Base-by-base conservation (phyloP, 2,113 vertebrate species). In the Melierax canorus region DNA sequence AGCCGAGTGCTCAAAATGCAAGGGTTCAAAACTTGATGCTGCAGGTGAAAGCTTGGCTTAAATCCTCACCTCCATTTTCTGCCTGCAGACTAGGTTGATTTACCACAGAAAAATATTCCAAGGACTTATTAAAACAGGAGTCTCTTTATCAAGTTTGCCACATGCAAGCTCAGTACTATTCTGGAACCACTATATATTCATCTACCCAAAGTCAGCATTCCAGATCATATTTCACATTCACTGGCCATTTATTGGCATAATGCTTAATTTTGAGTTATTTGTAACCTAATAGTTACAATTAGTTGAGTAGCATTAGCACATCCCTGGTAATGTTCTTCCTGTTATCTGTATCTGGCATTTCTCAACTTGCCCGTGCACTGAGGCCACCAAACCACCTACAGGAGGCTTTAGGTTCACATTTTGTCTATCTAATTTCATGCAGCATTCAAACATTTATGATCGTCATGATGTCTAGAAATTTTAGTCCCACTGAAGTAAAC, bases 311-410 rank as follows among this genome's bases (percentile, higher is more conserved):
- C 63, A n/a, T 30, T 30, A 56, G 14, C 43, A 36, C 38, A 7
- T 10, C 9, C 48, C 59, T 8, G 7, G 18, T 9, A n/a, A 36
- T 0, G 4, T 9, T 59, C 22, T 78, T 41, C 14, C n/a, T 8
- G 0, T 41, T 58, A 14, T 0, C 39, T 48, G 26, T 6, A 19
- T 3, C 23, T 6, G 84, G 26, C 9, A 22, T 50, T 66, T 72
- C 53, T 56, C 51, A 41, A 9, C 55, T 26, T 1, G 0, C 11
- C 12, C 2, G 0, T 11, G 19, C 24, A 13, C 63, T 4, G 58
- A 72, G 41, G 15, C 60, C 29, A 46, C 59, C 27, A 27, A 59
- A 27, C 50, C 17, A 26, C 43, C 41, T 66, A 29, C 7, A 29
- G 15, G 15, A 79, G 22, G 23, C 34, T 50, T 45, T 12, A 12